Evolutionary conservation across 2,888 invertebrate genomes (phyloP).

Genomic region (Machimus atricapillus): DNA sequence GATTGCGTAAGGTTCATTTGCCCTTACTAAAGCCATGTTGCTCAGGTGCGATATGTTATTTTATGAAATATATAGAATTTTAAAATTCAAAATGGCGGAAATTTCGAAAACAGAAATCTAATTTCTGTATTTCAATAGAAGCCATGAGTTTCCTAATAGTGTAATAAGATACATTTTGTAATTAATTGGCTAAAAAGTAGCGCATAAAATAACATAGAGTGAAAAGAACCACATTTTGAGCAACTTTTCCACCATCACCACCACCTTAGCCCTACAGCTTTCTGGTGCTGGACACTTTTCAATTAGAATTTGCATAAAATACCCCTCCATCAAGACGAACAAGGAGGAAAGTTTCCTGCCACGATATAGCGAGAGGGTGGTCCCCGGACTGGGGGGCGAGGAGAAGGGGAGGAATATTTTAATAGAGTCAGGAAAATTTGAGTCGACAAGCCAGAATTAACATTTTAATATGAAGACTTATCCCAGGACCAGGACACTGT

Average conservation of each 20-base stretch:
- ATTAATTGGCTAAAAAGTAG: neutral
- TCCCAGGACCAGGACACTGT: neutral
- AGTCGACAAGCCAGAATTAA: slow-evolving; percentile 42
- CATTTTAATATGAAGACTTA: slow-evolving; percentile 38
- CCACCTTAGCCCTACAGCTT: neutral
- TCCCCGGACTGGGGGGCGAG: neutral
- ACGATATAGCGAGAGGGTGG: neutral
- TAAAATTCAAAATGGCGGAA: neutral
- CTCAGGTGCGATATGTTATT: too few species aligned
- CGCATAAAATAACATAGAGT: neutral
- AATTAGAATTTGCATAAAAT: slow-evolving; percentile 34
- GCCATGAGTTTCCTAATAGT: neutral
- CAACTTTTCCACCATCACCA: neutral
- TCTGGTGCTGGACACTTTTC: neutral
- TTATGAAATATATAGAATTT: neutral
- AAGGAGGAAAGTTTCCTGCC: neutral
- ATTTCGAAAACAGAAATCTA: neutral
- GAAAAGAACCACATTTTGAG: neutral
- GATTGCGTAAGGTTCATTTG: too few species aligned
- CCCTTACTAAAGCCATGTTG: too few species aligned
- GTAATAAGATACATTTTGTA: neutral
- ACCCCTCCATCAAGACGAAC: neutral
- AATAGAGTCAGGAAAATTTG: slow-evolving; percentile 38
- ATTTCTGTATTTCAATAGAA: neutral
- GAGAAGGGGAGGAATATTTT: slow-evolving; percentile 19